Evolutionary conservation across 2,113 vertebrate genomes (phyloP), one percentile per base, ranked within the genome.

Genomic region (Caracal caracal): DNA sequence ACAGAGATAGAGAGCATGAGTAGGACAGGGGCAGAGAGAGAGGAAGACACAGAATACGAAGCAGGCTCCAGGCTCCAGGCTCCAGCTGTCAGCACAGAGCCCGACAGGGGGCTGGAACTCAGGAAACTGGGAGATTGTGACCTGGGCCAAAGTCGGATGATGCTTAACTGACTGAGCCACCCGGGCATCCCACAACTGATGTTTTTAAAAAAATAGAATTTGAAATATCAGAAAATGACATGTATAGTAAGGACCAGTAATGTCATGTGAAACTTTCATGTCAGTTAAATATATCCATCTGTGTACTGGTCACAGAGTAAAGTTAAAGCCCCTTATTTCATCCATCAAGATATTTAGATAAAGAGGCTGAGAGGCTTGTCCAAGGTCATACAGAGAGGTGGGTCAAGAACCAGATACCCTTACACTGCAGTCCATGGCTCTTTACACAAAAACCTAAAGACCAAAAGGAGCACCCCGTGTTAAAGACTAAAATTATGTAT

Each of bases 321-420:
- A 90, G n/a, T 63, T 61, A 93, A 93, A 66, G 40, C 3, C 80
- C 37, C 47, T 81, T 89, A 82, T 30, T 93, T 95, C 16, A 81
- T 43, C 17, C 53, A 28, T 78, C n/a, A 92, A 28, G 26, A 33
- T 80, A 81, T 33, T 81, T 71, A 82, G 22, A 66, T 78, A 61
- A 28, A 88, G 71, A 75, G 22, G 20, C 22, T 71, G 71, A 79
- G 26, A 85, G 15, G 37, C 47, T 76, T 61, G 81, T 63, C 35
- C 13, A 71, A 61, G 28, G 40, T 93, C 66, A 76, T 22, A 30
- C 40, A 56, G 17, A 78, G 22, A 47, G 68, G 5, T 47, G 15
- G 40, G 13, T 93, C 30, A 70, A 90, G 26, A 85, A 90, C 15
- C 40, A 73, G 11, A 92, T 35, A 9, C 24, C 70, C 78, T 53